Evolutionary conservation across 2,113 vertebrate species (phyloP).

Genomic region (Eleginops maclovinus): DNA sequence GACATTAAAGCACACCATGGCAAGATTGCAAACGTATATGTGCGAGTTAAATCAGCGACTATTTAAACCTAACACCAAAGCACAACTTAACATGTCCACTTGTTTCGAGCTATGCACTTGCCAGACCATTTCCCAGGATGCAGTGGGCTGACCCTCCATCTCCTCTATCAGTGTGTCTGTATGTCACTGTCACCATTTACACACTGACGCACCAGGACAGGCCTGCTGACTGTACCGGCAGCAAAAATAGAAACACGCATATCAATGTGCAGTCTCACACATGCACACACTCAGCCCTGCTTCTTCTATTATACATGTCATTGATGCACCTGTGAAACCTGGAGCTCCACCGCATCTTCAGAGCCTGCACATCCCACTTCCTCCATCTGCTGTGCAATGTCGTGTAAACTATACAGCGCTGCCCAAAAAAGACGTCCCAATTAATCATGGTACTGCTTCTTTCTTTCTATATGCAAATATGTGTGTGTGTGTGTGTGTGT

Average conservation of each 20-base stretch:
- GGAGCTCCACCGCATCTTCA: constrained; percentile 39
- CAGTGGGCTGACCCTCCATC: constrained; percentile 44
- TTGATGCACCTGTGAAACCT: constrained; percentile 62
- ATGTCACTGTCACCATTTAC: constrained; percentile 62
- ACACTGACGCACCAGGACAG: constrained; percentile 67
- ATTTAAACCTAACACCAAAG: not conserved
- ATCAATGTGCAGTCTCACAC: constrained; percentile 6
- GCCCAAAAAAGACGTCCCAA: constrained; percentile 33
- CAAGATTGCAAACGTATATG: not conserved
- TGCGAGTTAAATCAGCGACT: not conserved
- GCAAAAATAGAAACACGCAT: constrained; percentile 60
- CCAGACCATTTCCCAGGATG: constrained; percentile 45
- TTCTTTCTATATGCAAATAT: constrained; percentile 10
- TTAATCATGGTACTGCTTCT: constrained; percentile 44
- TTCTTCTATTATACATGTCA: constrained; percentile 38
- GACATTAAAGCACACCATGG: not conserved
- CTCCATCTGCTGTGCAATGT: constrained; percentile 56
- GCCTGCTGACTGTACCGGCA: constrained; percentile 62
- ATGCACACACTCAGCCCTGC: constrained; percentile 20
- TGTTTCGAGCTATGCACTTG: constrained; percentile 51
- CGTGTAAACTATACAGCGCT: constrained; percentile 24
- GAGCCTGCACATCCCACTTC: constrained; percentile 40
- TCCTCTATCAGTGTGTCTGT: constrained; percentile 67
- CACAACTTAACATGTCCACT: constrained; percentile 10
- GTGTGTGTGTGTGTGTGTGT: constrained; percentile 1